phyloP scores from a whole-genome alignment of 1,140 invertebrate genomes.

The Calephelis nemesis region DNA sequence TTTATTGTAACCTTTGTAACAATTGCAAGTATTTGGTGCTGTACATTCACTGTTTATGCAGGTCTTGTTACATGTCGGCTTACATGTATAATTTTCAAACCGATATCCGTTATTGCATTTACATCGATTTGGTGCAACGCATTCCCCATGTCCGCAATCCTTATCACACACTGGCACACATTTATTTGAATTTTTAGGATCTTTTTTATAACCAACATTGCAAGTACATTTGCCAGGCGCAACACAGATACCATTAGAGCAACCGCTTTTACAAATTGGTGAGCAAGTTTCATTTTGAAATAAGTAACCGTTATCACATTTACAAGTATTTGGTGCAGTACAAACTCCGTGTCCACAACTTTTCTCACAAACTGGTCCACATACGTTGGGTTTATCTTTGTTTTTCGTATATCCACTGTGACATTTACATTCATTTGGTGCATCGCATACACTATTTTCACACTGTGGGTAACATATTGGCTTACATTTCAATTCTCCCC shows the following conservation, averaged over 20 bases:
- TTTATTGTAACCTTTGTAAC: not conserved
- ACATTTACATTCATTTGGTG: not conserved
- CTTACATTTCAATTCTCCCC: too few relatives aligned
- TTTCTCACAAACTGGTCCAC: not conserved
- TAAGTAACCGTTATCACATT: not conserved
- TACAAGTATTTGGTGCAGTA: not conserved
- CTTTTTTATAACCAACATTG: not conserved
- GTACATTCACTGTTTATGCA: not conserved
- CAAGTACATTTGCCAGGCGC: not conserved
- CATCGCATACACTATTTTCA: not conserved
- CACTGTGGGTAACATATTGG: not conserved
- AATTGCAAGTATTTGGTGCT: not conserved
- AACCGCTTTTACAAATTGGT: not conserved
- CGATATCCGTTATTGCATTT: not conserved
- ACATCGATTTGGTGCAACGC: not conserved
- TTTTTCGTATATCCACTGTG: not conserved
- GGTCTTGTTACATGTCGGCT: not conserved
- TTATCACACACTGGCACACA: not conserved
- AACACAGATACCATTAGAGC: not conserved
- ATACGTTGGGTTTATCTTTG: not conserved
- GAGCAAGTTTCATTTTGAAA: not conserved
- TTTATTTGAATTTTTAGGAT: too few relatives aligned
- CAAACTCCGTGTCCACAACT: not conserved
- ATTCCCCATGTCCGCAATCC: not conserved
- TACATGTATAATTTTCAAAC: not conserved